Base-by-base conservation (phyloP, 92 coral and sea anemone species). In the Paragorgia papillata region DNA sequence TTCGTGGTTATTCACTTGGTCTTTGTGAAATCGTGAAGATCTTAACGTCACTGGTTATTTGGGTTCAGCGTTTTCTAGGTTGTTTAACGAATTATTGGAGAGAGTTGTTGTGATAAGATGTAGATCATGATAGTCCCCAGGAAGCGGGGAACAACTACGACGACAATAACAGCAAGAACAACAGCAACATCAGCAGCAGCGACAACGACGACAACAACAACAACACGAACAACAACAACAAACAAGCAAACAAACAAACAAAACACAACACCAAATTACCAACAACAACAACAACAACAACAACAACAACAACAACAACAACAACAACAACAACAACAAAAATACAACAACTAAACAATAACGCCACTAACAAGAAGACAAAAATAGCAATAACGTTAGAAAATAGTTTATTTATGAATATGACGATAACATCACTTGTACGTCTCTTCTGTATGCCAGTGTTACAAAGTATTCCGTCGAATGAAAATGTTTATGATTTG, bases 1-100 rank as follows among this genome's bases (percentile, higher is more conserved):
- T 28, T 29, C 31, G 40, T 46, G 12, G n/a, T 46, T 58, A 19
- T 21, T 44, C 50, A 68, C 27, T 44, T 66, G 32, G 14, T 54
- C 75, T 46, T 46, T 68, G n/a, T 19, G 48, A 4, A 22, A 44
- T 27, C 54, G 44, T 68, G 28, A 68, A 48, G 40, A 29, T 66
- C 32, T 46, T 46, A 46, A 46, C 53, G 17, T 46, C 53, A 46
- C n/a, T 7, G 15, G 53, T 46, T 46, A 46, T 46, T 46, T 46
- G 53, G n/a, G 53, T 46, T 46, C 12, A 46, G 53, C 12, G 53
- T 46, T 46, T 37, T 10, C 43, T 4, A 37, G 10, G 6, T 37
- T 4, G 43, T 10, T 10, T 37, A 37, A 37, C 10, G 10, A 37
- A 10, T 37, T 4, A 4, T 4, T 37, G 4, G 43, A 37, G 43